Base-by-base conservation (phyloP, 2,888 invertebrate genomes). In the Thecophora atra region DNA sequence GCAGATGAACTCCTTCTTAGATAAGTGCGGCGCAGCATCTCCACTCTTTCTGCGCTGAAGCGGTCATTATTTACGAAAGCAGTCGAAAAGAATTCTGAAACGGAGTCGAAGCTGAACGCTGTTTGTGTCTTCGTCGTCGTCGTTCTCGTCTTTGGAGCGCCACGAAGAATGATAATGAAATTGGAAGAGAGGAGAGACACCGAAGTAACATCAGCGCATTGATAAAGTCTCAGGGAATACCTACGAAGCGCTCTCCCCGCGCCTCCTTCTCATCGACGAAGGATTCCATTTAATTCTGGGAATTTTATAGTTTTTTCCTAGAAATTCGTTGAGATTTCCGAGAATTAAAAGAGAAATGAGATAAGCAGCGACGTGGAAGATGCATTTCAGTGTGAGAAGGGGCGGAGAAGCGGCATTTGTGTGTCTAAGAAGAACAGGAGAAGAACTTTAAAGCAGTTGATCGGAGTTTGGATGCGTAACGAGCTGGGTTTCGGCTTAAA, bases 301-400 rank as follows among this genome's bases (percentile, higher is more conserved):
- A 84, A 84, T 83, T 83, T 82, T 73, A 78, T 79, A 79, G 78
- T 78, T 77, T 82, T 84, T 84, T 84, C 84, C 82, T 82, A 81
- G 84, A 85, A 84, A 78, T 79, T 74, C 62, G 73, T 72, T 71
- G 70, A 70, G 75, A 76, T 78, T 78, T 80, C 78, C 76, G 72
- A 64, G 77, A 80, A 79, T 78, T 78, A 77, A 79, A 78, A 77
- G 74, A 52, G 64, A 68, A 11, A 37, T 8, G 37, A 65, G 74
- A 73, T 73, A 72, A 74, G 58, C 37, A 37, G 7, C 68, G 70
- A 70, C 68, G 62, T 24, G 3, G 52, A 63, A 13, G 37, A 21
- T 37, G 17, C 58, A 24, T 58, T 26, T 58, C 11, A 24, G 26
- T 47, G 5, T 47, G 28, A 47, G 1, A 52, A 19, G 26, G 28